Evolutionary conservation across 2,888 invertebrate genomes (phyloP).

Genomic region (Sclerodermus sp.): DNA sequence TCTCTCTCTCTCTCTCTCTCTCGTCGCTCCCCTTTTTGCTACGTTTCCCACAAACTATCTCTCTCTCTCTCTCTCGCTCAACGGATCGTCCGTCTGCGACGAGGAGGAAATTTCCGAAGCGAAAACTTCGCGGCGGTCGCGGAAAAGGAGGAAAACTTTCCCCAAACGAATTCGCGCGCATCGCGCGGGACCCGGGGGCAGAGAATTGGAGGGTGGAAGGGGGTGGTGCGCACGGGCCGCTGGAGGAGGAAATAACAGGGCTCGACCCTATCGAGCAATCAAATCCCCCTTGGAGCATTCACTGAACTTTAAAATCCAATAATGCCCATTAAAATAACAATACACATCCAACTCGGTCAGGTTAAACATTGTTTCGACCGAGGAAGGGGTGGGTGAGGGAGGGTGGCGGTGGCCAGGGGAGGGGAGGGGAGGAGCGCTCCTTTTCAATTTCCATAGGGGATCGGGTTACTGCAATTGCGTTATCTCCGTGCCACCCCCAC

Average conservation of each 20-base stretch:
- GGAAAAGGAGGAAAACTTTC: too few relatives aligned
- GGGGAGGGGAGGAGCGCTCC: slow-evolving; percentile 33
- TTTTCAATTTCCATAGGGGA: slow-evolving; percentile 52
- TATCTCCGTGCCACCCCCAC: slow-evolving; percentile 34
- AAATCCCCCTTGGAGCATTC: slow-evolving; percentile 54
- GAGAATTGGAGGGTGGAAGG: slow-evolving; percentile 4
- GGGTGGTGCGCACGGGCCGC: slow-evolving; percentile 19
- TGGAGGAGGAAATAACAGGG: slow-evolving; percentile 50
- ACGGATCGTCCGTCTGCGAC: slow-evolving; percentile 46
- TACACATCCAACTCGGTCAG: slow-evolving; percentile 44
- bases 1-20: too few relatives aligned
- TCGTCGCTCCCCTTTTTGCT: slow-evolving; percentile 30
- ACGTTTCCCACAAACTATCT: slow-evolving; percentile 15
- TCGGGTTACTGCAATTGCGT: slow-evolving; percentile 57
- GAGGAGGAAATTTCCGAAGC: neutral
- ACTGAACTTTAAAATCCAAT: slow-evolving; percentile 58
- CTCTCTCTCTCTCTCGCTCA: slow-evolving; percentile 49
- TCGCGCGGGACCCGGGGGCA: too few relatives aligned
- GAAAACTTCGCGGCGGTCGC: neutral
- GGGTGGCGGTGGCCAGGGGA: too few relatives aligned
- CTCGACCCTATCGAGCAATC: slow-evolving; percentile 55
- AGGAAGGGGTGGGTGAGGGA: too few relatives aligned
- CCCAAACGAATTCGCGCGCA: too few relatives aligned
- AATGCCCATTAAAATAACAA: slow-evolving; percentile 58
- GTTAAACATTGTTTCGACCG: slow-evolving; percentile 56